Conservation (phyloP, 2,113 vertebrate genomes). For the Trochalopteron elliotii region DNA sequence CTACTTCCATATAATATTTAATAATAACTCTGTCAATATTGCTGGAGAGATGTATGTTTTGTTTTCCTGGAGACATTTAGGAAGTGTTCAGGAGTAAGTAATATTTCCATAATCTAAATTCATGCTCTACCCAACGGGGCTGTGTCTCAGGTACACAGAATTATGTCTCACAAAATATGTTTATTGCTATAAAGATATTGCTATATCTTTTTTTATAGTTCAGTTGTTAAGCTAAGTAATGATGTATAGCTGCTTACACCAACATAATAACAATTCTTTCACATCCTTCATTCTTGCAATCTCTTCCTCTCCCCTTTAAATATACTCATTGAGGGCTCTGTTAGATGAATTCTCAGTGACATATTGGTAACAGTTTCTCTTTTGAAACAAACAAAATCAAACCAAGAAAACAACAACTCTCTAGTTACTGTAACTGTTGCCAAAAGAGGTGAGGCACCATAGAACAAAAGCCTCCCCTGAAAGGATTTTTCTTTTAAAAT, state of each 20-base stretch:
- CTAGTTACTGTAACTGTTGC: background rate
- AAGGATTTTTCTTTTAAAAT: background rate
- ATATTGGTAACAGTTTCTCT: background rate
- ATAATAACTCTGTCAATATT: background rate
- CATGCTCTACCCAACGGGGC: background rate
- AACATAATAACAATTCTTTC: background rate
- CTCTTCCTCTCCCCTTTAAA: background rate
- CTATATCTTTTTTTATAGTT: background rate
- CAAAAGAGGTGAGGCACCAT: background rate
- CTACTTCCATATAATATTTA: background rate
- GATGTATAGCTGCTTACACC: background rate
- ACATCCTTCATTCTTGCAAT: background rate
- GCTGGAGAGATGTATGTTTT: background rate
- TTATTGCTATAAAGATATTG: background rate
- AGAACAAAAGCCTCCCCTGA: background rate
- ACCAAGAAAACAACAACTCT: background rate
- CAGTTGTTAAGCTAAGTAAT: slow-evolving; percentile 6
- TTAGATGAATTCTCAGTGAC: background rate
- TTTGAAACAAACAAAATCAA: background rate
- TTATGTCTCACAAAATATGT: background rate
- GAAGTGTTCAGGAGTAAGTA: background rate
- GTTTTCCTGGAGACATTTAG: slow-evolving; percentile 4
- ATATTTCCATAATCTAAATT: slow-evolving; percentile 39
- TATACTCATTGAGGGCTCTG: background rate
- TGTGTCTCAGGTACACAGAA: background rate